Conservation (phyloP, 2,113 vertebrate genomes). For the Elephas maximus region DNA sequence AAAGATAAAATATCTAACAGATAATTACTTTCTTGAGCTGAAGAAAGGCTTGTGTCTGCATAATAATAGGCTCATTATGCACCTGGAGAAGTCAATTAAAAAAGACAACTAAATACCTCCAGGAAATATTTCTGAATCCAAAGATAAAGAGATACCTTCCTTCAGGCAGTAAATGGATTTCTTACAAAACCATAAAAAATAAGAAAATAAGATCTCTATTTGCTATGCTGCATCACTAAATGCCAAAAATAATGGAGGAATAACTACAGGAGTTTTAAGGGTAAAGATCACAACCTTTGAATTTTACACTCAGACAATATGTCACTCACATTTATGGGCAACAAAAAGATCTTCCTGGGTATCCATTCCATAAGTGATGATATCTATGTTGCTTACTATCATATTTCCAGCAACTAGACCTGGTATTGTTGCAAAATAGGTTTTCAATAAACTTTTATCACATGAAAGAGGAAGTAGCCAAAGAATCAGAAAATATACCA, state of each 20-base stretch:
- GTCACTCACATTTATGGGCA: background rate
- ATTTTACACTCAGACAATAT: background rate
- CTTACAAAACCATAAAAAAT: background rate
- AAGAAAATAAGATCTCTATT: background rate
- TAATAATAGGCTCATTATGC: background rate
- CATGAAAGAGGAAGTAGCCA: background rate
- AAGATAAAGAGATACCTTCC: background rate
- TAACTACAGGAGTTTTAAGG: background rate
- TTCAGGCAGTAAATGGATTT: background rate
- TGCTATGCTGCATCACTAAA: background rate
- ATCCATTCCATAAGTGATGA: fast-evolving
- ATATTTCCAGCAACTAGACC: background rate
- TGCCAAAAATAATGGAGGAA: background rate
- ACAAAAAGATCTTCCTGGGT: background rate
- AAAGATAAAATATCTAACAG: background rate
- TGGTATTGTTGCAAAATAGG: background rate
- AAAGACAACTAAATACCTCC: background rate
- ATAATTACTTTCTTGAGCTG: background rate
- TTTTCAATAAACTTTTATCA: background rate
- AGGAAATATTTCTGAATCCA: background rate
- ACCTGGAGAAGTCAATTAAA: background rate
- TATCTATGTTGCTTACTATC: background rate
- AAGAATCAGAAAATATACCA: background rate
- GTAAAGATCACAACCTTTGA: background rate
- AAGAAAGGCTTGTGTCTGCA: background rate